Percentiles rank a stretch among this genome's conserved stretches.
phyloP scores from a whole-genome alignment of 2,888 invertebrate species.

The Athalia rosae region DNA sequence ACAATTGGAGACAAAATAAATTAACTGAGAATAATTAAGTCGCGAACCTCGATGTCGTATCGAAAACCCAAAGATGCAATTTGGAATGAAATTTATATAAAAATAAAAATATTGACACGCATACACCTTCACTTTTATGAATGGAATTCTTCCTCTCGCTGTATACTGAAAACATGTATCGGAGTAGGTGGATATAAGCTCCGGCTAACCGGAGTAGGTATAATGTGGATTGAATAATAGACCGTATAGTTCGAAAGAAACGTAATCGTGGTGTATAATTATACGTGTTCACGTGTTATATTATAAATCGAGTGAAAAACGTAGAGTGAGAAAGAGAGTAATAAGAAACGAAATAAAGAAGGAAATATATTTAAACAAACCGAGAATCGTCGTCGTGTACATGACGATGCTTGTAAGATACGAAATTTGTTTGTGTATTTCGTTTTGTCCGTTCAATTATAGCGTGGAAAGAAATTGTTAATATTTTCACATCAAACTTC shows the following conservation, averaged over 20 bases:
- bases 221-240: conserved; percentile 7
- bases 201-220: neutral
- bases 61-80: neutral
- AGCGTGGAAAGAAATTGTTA: no score
- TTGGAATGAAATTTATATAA: neutral
- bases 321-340: no score
- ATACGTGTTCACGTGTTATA: neutral
- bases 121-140: conserved; percentile 39
- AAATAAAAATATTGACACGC: neutral
- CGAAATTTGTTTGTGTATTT: no score
- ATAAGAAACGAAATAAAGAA: no score
- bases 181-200: neutral
- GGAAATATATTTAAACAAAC: no score
- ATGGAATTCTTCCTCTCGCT: conserved; percentile 39
- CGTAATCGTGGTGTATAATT: neutral
- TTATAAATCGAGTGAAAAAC: neutral
- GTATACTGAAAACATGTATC: conserved; percentile 1
- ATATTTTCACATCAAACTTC: no score
- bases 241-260: neutral
- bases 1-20: neutral
- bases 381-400: no score
- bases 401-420: no score
- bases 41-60: neutral
- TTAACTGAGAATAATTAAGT: neutral
- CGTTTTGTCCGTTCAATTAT: no score